Percentiles rank a stretch among this genome's conserved stretches.
Evolutionary conservation across 1,140 invertebrate species (phyloP).

Genomic region (Holotrichia oblita): DNA sequence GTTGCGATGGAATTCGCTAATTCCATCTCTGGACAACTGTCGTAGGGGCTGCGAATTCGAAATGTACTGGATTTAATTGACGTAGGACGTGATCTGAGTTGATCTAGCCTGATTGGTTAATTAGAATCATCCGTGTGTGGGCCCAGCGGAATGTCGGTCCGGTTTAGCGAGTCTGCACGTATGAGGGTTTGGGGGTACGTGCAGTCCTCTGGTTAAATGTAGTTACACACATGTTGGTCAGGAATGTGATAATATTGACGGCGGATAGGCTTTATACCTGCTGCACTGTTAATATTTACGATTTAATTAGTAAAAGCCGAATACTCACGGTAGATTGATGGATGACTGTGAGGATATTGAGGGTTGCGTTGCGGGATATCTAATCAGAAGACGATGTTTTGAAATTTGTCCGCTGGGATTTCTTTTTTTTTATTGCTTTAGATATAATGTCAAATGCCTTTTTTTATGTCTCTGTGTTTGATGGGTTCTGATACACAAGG

Average conservation of each 20-base stretch:
- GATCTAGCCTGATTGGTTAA: not conserved
- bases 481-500: too few species aligned
- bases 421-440: too few species aligned
- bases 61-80: conserved; percentile 9
- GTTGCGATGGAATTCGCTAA: too few species aligned
- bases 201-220: not conserved
- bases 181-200: not conserved
- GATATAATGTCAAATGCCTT: too few species aligned
- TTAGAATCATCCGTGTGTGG: not conserved
- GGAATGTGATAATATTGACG: not conserved
- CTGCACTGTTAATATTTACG: conserved; percentile 7
- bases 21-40: too few species aligned
- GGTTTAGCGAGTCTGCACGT: not conserved
- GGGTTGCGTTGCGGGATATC: too few species aligned
- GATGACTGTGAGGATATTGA: too few species aligned
- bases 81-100: conserved; percentile 16
- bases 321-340: too few species aligned
- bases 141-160: not conserved
- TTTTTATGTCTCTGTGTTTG: too few species aligned
- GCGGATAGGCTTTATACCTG: not conserved
- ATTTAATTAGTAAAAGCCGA: not conserved
- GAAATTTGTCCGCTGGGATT: too few species aligned
- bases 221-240: not conserved
- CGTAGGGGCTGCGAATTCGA: not conserved
- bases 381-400: too few species aligned